Evolutionary conservation across 2,797 vertebrate species (phyloP), one percentile per base, ranked within the genome.

Genomic region (Orientallactaga sibirica): DNA sequence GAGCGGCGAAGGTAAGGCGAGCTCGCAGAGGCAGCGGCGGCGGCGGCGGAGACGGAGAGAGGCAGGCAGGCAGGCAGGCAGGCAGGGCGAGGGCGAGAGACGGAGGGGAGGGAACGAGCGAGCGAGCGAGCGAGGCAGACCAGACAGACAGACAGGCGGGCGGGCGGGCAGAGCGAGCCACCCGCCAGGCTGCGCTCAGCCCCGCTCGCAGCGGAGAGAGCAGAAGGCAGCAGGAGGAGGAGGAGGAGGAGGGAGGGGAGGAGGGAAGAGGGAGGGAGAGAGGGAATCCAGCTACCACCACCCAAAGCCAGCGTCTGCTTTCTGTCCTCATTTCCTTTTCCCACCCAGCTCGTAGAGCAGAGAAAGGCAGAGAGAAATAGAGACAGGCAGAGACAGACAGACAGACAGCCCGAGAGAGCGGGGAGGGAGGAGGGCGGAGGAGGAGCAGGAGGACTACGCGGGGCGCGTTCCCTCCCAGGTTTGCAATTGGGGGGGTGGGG

Each of bases 1-100:
- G 98, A 98, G 98, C 98, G 76, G 98, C 97, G 97, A 97, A 98
- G 98, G 97, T 97, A 94, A 98, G 96, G 97, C 96, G 97, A 98
- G 98, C 97, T 97, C 95, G 97, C 97, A 97, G 96, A 97, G 97
- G 96, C 97, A 96, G 95, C 96, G 95, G 97, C 96, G 95, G 97
- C 94, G 96, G 95, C 95, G 96, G 95, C 85, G 94, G 97, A 95
- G 97, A 94, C 96, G 96, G 96, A 96, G 96, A 95, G 96, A 95
- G 94, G 93, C 94, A 97, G 96, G 96, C 97, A 95, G 96, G 96
- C 97, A 95, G 96, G 96, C 96, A 62, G 90, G 90, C 80, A 55
- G 86, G 86, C 86, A 96, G 96, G 95, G 95, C 95, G 95, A 96
- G 96, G 93, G 97, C 95, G 96, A 96, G 95, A 95, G 97, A 97